Evolutionary conservation across 2,888 invertebrate species (phyloP).

Genomic region (Himalopsyche japonica): DNA sequence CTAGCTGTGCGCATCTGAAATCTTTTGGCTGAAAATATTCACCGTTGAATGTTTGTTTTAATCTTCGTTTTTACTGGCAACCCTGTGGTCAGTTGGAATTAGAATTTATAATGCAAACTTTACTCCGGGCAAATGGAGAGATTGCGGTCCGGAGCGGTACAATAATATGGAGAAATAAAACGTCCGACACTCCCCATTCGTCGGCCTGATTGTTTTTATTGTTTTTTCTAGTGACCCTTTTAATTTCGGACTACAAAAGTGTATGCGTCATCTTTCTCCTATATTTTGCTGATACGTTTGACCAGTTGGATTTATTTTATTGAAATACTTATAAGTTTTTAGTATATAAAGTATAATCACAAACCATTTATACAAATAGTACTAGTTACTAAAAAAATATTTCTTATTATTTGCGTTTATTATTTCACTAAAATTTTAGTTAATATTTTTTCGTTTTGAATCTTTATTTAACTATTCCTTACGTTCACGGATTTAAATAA

Average conservation of each 20-base stretch:
- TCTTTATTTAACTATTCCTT: too few species aligned
- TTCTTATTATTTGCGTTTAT: too few species aligned
- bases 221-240: constrained; percentile 13
- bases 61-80: constrained; percentile 9
- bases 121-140: background rate
- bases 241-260: background rate
- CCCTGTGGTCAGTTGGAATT: constrained; percentile 16
- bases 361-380: too few species aligned
- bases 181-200: background rate
- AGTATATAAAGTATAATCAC: too few species aligned
- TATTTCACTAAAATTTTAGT: too few species aligned
- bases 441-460: too few species aligned
- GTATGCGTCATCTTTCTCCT: background rate
- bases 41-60: constrained; percentile 28
- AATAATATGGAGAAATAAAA: constrained; percentile 13
- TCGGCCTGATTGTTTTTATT: constrained; percentile 29
- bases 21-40: constrained; percentile 6
- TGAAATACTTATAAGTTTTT: background rate
- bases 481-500: too few species aligned
- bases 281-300: background rate
- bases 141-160: constrained; percentile 8
- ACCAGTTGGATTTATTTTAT: background rate
- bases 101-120: constrained; percentile 18
- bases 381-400: too few species aligned
- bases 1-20: background rate